phyloP scores from a whole-genome alignment of 1,140 invertebrate genomes.

The Trichogramma pretiosum region DNA sequence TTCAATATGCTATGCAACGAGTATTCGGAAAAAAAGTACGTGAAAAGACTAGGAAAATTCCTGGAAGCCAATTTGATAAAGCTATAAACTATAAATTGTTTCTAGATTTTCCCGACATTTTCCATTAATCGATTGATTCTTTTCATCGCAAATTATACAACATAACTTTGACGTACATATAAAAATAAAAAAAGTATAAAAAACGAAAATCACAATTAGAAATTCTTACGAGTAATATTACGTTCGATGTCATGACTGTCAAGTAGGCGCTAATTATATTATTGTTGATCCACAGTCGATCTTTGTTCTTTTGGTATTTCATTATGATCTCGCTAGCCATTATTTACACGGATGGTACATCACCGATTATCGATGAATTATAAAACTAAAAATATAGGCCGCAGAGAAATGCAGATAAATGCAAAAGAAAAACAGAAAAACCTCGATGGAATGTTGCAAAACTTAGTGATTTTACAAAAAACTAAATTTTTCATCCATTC shows the following conservation, averaged over 20 bases:
- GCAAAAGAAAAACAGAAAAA: neutral
- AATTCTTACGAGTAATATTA: constrained; percentile 11
- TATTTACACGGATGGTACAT: constrained; percentile 7
- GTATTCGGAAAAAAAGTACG: constrained; percentile 2
- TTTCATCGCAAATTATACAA: constrained; percentile 11
- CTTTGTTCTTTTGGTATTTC: constrained; percentile 22
- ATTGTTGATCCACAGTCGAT: constrained; percentile 6
- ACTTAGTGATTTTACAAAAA: too few relatives aligned
- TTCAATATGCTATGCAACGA: constrained; percentile 8
- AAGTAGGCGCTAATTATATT: constrained; percentile 14
- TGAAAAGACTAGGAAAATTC: constrained; percentile 14
- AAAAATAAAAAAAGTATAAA: constrained; percentile 17
- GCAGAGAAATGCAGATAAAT: neutral
- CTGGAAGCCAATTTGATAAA: constrained; percentile 1
- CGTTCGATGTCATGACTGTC: constrained; percentile 15
- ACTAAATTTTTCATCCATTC: too few relatives aligned
- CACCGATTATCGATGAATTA: too few relatives aligned
- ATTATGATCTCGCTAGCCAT: constrained; percentile 17
- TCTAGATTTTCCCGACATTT: too few relatives aligned
- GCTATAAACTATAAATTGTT: constrained; percentile 16
- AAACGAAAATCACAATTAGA: constrained; percentile 17
- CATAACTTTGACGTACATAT: constrained; percentile 10
- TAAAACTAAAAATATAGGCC: too few relatives aligned
- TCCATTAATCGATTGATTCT: neutral
- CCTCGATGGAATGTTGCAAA: too few relatives aligned